Evolutionary conservation across 2,888 invertebrate species (phyloP), one percentile per base, ranked within the genome.

Genomic region (Byasa hedistus): DNA sequence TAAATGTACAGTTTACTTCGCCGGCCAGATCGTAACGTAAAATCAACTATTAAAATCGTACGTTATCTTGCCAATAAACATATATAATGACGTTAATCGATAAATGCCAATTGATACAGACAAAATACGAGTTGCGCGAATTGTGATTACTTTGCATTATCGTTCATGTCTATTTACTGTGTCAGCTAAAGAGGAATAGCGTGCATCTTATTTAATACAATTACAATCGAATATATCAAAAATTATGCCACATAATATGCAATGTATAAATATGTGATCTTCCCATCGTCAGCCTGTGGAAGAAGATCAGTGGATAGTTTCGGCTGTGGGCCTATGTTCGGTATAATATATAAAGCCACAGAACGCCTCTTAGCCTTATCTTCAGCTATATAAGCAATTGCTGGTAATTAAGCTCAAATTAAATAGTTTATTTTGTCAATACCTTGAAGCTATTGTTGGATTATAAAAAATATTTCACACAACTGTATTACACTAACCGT

Each of bases 81-180:
- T 62, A 64, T 36, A 62, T 61, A 58, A 62, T 57, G 66, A 66
- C 63, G 56, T 67, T 63, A 67, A 67, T 67, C 66, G 66, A 63
- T 67, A 63, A 66, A 63, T 51, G 56, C 56, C 59, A 56, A 63
- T 63, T 63, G 63, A 63, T 62, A 66, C 22, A 56, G 59, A 67
- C 63, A 63, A 67, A 67, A 63, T 59, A 67, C 48, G 55, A 51
- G 58, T 44, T 62, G 44, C 22, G 44, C 32, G 56, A 44, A 24
- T n/a, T 61, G 32, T 62, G 62, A 66, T 66, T 58, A 62, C 23
- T 57, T 44, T n/a, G 10, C 23, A n/a, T 27, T 58, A 62, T 66
- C 61, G 44, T 27, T 54, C 52, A 21, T 36, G 57, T 36, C 52
- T 48, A 48, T n/a, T 64, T 52, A 57, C 57, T 57, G 51, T 57